phyloP scores from a whole-genome alignment of 2,888 invertebrate species.

The Melanostoma mellinum region DNA sequence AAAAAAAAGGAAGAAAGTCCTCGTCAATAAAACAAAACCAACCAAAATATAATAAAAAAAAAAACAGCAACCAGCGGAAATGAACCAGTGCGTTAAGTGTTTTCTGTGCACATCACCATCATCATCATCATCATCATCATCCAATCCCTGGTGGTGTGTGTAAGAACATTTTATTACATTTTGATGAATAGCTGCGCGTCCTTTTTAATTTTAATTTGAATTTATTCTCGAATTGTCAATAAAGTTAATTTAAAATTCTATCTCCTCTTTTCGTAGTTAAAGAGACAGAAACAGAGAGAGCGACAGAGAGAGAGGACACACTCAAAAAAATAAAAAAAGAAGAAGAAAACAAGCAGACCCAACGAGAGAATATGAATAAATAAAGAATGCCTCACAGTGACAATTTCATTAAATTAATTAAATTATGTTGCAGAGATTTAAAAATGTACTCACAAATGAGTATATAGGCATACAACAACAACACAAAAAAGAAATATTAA shows the following conservation, averaged over 20 bases:
- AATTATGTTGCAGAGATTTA: conserved; percentile 68
- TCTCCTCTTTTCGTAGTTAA: conserved; percentile 38
- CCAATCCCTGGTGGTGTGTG: conserved; percentile 33
- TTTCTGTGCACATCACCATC: conserved; percentile 41
- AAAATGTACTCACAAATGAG: conserved; percentile 26
- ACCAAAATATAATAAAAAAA: conserved; percentile 19
- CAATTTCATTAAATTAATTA: conserved; percentile 72
- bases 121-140: no score
- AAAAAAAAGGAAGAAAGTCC: conserved; percentile 41
- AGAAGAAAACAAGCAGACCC: conserved; percentile 24
- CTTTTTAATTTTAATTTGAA: conserved; percentile 72
- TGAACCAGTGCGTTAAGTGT: conserved; percentile 69
- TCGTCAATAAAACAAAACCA: conserved; percentile 60
- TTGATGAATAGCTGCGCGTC: conserved; percentile 68
- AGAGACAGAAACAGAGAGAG: conserved; percentile 17
- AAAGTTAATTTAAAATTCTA: conserved; percentile 72
- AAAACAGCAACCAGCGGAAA: conserved; percentile 45
- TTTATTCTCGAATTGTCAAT: conserved; percentile 71
- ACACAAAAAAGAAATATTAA: conserved; percentile 22
- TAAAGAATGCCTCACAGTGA: conserved; percentile 72
- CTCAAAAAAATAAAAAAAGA: background rate
- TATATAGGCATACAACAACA: background rate
- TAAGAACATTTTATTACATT: conserved; percentile 72
- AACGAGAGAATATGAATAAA: conserved; percentile 65
- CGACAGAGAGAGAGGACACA: background rate